Percentiles rank a stretch among this genome's conserved stretches.
These are phyloP conservation scores for Alexandromys fortis DNA, from an alignment of 2,113 vertebrate species.

Conservation along the genomic window DNA sequence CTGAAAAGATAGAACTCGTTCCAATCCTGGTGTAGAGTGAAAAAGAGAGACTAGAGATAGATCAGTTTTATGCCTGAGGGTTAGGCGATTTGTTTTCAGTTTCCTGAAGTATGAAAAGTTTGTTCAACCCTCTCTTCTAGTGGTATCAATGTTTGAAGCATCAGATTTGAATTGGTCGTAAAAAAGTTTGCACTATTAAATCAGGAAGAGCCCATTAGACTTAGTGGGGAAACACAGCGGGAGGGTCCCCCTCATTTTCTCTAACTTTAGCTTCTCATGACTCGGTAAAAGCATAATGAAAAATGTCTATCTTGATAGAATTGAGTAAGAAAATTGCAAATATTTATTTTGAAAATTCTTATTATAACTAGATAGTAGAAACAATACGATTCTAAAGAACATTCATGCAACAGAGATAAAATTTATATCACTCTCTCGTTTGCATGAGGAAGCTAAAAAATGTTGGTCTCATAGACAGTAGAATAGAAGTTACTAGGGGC, in stretches of 20 bases:
- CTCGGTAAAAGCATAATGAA: not conserved
- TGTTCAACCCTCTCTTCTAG: not conserved
- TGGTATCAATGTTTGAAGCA: not conserved
- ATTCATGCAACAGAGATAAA: too few species aligned
- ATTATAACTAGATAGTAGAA: not conserved
- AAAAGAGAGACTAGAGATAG: not conserved
- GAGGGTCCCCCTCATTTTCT: too few species aligned
- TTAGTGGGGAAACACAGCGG: not conserved
- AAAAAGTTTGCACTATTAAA: not conserved
- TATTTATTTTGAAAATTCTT: not conserved
- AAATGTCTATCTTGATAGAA: not conserved
- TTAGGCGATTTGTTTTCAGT: not conserved
- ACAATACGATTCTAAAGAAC: not conserved
- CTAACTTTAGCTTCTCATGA: not conserved
- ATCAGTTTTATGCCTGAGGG: not conserved
- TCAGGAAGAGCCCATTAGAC: not conserved
- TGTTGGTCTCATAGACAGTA: not conserved
- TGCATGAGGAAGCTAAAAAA: not conserved
- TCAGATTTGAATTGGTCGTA: not conserved
- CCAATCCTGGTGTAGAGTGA: not conserved
- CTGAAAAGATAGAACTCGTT: not conserved
- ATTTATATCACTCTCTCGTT: not conserved
- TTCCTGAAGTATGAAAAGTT: not conserved
- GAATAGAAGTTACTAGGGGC: not conserved
- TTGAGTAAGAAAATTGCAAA: not conserved